These are phyloP conservation scores for Leptopilina clavipes DNA, from an alignment of 1,140 invertebrate species.

Conservation along the genomic window DNA sequence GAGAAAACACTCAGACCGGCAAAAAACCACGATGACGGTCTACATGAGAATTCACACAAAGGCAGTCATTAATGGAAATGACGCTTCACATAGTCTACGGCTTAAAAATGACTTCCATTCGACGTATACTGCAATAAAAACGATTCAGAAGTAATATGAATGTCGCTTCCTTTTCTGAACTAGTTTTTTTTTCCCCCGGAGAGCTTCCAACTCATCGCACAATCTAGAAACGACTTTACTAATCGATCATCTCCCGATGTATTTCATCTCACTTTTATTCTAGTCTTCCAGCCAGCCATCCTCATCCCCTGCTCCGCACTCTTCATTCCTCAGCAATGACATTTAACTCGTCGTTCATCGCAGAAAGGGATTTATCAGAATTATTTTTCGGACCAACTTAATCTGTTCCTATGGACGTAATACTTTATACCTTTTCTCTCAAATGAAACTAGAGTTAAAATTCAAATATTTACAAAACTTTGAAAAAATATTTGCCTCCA, in stretches of 20 bases:
- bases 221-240: constrained; percentile 54
- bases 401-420: neutral
- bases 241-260: constrained; percentile 53
- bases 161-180: constrained; percentile 23
- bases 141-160: constrained; percentile 50
- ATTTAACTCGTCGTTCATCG: constrained; percentile 15
- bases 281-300: neutral
- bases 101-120: constrained; percentile 58
- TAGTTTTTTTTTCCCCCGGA: neutral
- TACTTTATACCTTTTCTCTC: neutral
- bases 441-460: neutral
- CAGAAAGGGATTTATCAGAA: neutral
- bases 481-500: no score
- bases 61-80: constrained; percentile 60
- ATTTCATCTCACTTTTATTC: neutral
- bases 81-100: constrained; percentile 54
- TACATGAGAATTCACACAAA: neutral
- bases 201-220: constrained; percentile 34
- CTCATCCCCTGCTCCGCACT: neutral
- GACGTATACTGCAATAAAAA: constrained; percentile 48
- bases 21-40: neutral
- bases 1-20: constrained; percentile 12
- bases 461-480: neutral
- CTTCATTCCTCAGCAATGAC: neutral
- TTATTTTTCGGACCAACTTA: neutral